A percentile compares a stretch with the other conserved stretches of the same genome.
Conservation (phyloP, 2,797 vertebrate species). For the Lithobates pipiens region DNA sequence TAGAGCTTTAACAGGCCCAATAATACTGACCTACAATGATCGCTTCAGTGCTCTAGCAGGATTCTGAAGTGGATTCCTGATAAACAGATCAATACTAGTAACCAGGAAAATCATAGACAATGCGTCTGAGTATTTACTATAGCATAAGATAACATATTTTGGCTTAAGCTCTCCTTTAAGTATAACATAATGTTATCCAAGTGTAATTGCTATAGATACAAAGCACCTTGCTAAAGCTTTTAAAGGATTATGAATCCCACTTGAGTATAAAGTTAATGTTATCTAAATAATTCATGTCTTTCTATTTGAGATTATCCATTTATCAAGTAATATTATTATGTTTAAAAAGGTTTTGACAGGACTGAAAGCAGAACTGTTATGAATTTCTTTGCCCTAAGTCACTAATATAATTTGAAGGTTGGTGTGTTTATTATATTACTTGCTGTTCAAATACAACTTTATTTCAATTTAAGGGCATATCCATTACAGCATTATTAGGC, state of each 20-base stretch:
- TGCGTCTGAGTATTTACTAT: background rate
- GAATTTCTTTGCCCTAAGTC: conserved; percentile 25
- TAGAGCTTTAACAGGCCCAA: too few species aligned
- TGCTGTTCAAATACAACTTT: conserved; percentile 11
- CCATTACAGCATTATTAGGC: conserved; percentile 21
- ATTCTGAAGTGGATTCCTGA: background rate
- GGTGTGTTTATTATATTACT: conserved; percentile 28
- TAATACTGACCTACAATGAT: background rate
- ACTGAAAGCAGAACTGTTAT: conserved; percentile 20
- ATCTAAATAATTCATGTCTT: conserved; percentile 54
- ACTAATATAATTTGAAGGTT: conserved; percentile 24
- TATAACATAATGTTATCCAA: conserved; percentile 19
- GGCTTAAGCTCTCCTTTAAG: conserved; percentile 18
- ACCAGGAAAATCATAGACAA: background rate
- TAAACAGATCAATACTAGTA: conserved; percentile 21
- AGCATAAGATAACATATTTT: conserved; percentile 28
- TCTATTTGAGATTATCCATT: conserved; percentile 46
- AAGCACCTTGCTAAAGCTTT: conserved; percentile 46
- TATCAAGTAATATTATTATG: conserved; percentile 47
- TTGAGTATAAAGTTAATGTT: conserved; percentile 43
- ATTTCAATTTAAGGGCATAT: conserved; percentile 3
- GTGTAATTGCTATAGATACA: conserved; percentile 39
- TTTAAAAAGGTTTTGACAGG: conserved; percentile 31
- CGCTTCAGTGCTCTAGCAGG: background rate
- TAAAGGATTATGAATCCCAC: conserved; percentile 46